phyloP scores from a whole-genome alignment of 2,888 invertebrate species.

The Tupiocoris notatus region DNA sequence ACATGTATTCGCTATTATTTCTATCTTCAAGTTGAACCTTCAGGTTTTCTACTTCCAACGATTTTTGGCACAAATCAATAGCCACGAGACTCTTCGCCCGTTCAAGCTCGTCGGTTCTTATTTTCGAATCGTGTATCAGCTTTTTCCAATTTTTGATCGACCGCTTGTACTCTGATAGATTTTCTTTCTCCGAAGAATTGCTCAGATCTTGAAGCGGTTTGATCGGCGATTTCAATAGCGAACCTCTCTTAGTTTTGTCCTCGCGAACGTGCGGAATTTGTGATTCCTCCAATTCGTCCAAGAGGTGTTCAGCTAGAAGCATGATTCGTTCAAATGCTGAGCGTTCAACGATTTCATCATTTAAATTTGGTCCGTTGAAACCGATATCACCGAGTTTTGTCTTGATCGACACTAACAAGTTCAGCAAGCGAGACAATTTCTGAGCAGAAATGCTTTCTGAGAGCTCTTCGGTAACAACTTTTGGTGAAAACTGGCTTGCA shows the following conservation, averaged over 20 bases:
- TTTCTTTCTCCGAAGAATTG: neutral
- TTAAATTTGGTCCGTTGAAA: neutral
- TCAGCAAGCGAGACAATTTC: neutral
- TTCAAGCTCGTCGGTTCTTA: neutral
- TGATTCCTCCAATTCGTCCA: no score
- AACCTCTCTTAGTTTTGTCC: no score
- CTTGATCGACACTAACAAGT: neutral
- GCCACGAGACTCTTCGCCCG: neutral
- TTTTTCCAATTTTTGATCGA: neutral
- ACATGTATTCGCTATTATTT: no score
- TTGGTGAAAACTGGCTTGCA: neutral
- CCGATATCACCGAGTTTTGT: neutral
- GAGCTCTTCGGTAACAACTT: neutral
- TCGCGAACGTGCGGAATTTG: no score
- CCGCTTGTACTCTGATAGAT: neutral
- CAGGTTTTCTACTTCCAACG: no score
- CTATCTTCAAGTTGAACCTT: no score
- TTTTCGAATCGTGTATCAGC: neutral
- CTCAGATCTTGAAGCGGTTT: neutral
- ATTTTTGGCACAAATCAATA: no score
- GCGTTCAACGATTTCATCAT: neutral
- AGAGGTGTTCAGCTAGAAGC: neutral
- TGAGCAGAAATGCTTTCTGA: neutral
- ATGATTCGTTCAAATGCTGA: neutral
- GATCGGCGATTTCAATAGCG: neutral